phyloP scores from a whole-genome alignment of 2,888 invertebrate genomes.

The Odontothrips loti region DNA sequence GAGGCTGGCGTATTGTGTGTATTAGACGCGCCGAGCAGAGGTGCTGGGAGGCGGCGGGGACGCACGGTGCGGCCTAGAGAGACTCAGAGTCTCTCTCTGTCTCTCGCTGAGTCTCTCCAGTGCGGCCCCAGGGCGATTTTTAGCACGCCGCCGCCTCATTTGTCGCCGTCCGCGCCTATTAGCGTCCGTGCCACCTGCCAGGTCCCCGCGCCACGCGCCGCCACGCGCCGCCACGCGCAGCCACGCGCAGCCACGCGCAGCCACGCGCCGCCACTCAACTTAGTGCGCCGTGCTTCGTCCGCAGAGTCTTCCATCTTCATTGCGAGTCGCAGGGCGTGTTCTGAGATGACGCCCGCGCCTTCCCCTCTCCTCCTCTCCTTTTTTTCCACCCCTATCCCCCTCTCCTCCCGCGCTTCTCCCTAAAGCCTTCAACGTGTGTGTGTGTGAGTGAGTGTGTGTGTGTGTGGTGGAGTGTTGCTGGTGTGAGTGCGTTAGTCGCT shows the following conservation, averaged over 20 bases:
- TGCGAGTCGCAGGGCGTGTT: background rate
- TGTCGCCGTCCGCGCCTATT: background rate
- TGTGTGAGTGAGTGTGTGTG: background rate
- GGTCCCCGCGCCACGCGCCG: background rate
- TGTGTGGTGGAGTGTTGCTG: too few species aligned
- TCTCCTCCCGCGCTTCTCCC: too few species aligned
- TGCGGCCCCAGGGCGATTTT: background rate
- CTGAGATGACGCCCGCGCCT: background rate
- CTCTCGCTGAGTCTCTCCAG: background rate
- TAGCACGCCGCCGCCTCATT: background rate
- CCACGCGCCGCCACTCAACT: background rate
- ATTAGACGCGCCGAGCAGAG: too few species aligned
- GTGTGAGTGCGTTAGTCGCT: too few species aligned
- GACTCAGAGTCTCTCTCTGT: too few species aligned
- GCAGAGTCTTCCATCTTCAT: conserved; percentile 18
- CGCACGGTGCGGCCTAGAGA: too few species aligned
- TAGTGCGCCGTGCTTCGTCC: background rate
- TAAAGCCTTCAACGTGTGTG: background rate
- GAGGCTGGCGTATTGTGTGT: too few species aligned
- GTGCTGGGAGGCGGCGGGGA: too few species aligned
- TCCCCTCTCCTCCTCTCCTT: background rate
- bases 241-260: background rate
- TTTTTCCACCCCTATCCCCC: background rate
- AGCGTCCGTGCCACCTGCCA: conserved; percentile 9
- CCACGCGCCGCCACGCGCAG: background rate